A percentile compares a stretch with the other conserved stretches of the same genome.
These are phyloP conservation scores for Cantharis lateralis DNA, from an alignment of 2,888 invertebrate genomes.

Conservation along the genomic window DNA sequence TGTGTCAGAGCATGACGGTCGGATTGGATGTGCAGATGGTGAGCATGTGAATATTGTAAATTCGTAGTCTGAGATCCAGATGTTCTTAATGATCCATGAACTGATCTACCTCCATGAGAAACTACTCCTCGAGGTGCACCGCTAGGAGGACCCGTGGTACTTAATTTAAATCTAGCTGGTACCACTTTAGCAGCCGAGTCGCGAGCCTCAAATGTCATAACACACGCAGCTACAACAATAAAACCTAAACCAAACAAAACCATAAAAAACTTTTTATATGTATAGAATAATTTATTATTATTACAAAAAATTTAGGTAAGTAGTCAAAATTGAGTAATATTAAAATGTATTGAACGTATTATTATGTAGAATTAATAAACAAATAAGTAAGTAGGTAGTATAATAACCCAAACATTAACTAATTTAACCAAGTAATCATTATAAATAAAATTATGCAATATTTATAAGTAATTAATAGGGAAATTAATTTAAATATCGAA, in stretches of 20 bases:
- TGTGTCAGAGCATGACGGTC: constrained; percentile 53
- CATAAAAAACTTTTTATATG: too few species aligned
- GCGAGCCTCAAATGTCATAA: constrained; percentile 97
- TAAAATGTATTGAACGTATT: too few species aligned
- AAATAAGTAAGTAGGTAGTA: too few species aligned
- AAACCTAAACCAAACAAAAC: constrained; percentile 69
- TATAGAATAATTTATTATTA: too few species aligned
- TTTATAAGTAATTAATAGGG: neutral
- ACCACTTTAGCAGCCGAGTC: constrained; percentile 93
- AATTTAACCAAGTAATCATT: neutral
- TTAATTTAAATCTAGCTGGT: constrained; percentile 70
- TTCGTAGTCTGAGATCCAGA: constrained; percentile 49
- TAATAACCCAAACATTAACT: neutral
- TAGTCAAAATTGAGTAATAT: too few species aligned
- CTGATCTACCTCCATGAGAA: constrained; percentile 32
- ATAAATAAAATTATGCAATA: neutral
- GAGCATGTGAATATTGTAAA: constrained; percentile 31
- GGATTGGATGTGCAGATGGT: constrained; percentile 21
- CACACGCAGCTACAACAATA: constrained; percentile 95
- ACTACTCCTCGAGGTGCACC: constrained; percentile 21
- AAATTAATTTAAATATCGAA: too few species aligned
- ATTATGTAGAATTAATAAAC: too few species aligned
- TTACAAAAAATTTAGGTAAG: too few species aligned
- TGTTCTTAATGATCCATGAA: constrained; percentile 49
- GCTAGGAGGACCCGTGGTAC: constrained; percentile 42